phyloP scores from a whole-genome alignment of 2,797 vertebrate genomes.

The Acipenser transmontanus region DNA sequence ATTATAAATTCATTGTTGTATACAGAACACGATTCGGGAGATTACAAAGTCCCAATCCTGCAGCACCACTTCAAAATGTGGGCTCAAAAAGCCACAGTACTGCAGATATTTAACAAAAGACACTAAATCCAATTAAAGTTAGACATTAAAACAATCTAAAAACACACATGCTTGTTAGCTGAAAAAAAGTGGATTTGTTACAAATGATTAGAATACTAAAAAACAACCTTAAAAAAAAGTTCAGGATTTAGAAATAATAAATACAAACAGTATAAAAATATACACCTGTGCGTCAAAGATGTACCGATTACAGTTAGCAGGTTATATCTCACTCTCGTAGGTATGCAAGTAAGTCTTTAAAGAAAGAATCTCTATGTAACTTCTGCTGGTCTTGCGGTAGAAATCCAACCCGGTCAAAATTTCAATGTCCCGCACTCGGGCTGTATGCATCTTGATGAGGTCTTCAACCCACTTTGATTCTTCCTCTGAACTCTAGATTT shows the following conservation, averaged over 20 bases:
- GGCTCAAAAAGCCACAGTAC: conserved; percentile 17
- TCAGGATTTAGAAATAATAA: conserved; percentile 73
- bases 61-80: conserved; percentile 44
- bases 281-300: conserved; percentile 70
- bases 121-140: conserved; percentile 46
- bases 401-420: conserved; percentile 88
- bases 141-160: conserved; percentile 33
- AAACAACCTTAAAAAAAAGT: conserved; percentile 29
- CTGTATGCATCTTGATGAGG: conserved; percentile 91
- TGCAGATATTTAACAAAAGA: too few species aligned
- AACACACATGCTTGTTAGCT: conserved; percentile 53
- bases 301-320: conserved; percentile 31
- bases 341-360: conserved; percentile 96
- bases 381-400: conserved; percentile 81
- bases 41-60: conserved; percentile 29
- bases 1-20: conserved; percentile 59
- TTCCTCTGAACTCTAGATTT: conserved; percentile 77
- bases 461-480: conserved; percentile 93
- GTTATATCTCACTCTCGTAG: conserved; percentile 93
- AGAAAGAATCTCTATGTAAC: conserved; percentile 83
- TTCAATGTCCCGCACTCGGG: conserved; percentile 85
- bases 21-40: conserved; percentile 51
- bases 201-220: conserved; percentile 61
- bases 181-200: conserved; percentile 49
- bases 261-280: conserved; percentile 84